Evolutionary conservation across 2,888 invertebrate species (phyloP).

Genomic region (Heliconius erato): DNA sequence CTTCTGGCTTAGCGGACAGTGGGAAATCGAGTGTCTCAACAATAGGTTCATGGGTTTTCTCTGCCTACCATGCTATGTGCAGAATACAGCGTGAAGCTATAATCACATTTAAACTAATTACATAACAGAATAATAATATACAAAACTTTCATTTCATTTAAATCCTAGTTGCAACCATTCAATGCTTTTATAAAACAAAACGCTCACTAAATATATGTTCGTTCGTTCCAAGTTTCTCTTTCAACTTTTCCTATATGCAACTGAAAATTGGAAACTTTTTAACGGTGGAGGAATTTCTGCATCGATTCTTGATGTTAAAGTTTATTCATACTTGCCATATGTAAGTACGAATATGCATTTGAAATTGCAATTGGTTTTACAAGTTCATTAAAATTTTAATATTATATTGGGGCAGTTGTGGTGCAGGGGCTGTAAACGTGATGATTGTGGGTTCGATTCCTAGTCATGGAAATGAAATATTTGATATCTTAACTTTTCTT

Average conservation of each 20-base stretch:
- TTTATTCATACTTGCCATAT: slow-evolving; percentile 41
- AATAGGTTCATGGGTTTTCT: too few species aligned
- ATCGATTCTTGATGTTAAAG: slow-evolving; percentile 48
- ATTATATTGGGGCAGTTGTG: neutral
- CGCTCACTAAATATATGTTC: slow-evolving; percentile 40
- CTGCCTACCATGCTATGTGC: too few species aligned
- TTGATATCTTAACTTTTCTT: neutral
- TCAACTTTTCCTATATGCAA: slow-evolving; percentile 47
- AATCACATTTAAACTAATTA: too few species aligned
- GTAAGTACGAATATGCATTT: slow-evolving; percentile 23
- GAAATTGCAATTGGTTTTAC: slow-evolving; percentile 20
- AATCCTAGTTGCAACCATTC: neutral
- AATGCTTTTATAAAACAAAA: slow-evolving; percentile 34
- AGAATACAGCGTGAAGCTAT: too few species aligned
- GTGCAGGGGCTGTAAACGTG: neutral
- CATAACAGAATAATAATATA: neutral
- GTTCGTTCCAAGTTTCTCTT: slow-evolving; percentile 33
- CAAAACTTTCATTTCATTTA: neutral
- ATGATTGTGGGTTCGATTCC: neutral
- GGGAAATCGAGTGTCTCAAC: too few species aligned
- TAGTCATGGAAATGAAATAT: neutral
- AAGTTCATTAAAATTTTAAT: slow-evolving; percentile 21
- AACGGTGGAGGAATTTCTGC: slow-evolving; percentile 38
- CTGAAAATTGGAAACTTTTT: slow-evolving; percentile 47
- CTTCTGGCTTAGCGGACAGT: too few species aligned